phyloP scores from a whole-genome alignment of 2,797 vertebrate genomes.

The Halcyon smyrnensis region DNA sequence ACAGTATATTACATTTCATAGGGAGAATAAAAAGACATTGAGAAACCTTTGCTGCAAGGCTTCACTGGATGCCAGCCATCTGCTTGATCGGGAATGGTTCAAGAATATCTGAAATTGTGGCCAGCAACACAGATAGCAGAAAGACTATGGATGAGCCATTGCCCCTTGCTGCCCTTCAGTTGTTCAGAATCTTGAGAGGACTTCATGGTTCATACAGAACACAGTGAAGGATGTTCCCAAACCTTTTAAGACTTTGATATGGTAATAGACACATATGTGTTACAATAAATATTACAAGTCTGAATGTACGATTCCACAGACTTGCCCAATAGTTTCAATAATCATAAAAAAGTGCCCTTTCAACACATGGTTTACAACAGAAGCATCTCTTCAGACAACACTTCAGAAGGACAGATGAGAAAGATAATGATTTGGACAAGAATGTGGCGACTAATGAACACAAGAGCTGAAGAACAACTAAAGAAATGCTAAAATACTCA shows the following conservation, averaged over 20 bases:
- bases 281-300: not conserved
- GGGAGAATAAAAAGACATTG: not conserved
- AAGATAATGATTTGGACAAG: fast-evolving
- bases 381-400: not conserved
- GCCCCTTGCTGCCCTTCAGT: not conserved
- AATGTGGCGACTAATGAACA: not conserved
- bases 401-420: not conserved
- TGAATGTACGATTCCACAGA: not conserved
- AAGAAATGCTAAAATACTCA: not conserved
- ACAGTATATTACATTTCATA: not conserved
- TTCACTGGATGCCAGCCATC: not conserved
- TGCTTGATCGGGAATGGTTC: not conserved
- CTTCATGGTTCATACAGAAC: not conserved
- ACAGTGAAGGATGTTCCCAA: not conserved
- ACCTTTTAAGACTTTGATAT: not conserved
- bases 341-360: not conserved
- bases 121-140: not conserved
- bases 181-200: not conserved
- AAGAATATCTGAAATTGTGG: not conserved
- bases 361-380: not conserved
- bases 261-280: not conserved
- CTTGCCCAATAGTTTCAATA: not conserved
- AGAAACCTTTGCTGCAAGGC: not conserved
- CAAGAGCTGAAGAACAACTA: not conserved
- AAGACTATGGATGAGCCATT: not conserved